Evolutionary conservation across 1,140 invertebrate species (phyloP).

Genomic region (Ooceraea biroi): DNA sequence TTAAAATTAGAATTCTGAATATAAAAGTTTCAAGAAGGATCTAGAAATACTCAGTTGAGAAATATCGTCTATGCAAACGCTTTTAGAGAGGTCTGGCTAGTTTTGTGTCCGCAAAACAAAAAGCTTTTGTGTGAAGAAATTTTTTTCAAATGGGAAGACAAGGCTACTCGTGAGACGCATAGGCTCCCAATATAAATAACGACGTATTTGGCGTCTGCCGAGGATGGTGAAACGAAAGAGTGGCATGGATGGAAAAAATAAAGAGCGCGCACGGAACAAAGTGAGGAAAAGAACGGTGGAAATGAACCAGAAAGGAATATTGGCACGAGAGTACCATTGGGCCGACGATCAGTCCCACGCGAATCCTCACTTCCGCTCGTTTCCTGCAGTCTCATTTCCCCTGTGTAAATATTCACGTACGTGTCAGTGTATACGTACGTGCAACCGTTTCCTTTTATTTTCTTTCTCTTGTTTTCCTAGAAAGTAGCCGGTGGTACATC

Average conservation of each 20-base stretch:
- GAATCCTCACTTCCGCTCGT: conserved; percentile 67
- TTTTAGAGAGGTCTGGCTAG: neutral
- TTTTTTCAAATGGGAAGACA: neutral
- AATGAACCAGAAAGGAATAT: conserved; percentile 52
- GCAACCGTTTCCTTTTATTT: conserved; percentile 32
- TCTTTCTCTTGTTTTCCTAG: neutral
- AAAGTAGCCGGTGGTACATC: neutral
- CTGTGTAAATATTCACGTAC: conserved; percentile 73
- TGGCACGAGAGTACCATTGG: conserved; percentile 24
- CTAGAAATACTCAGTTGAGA: neutral
- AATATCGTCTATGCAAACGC: neutral
- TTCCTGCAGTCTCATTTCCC: conserved; percentile 71
- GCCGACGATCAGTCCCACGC: conserved; percentile 63
- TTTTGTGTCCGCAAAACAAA: conserved; percentile 1
- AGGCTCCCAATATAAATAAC: conserved; percentile 46
- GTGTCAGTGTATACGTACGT: neutral
- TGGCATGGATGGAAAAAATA: neutral
- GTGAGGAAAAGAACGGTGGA: conserved; percentile 37
- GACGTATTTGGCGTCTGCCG: conserved; percentile 11
- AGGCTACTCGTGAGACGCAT: neutral
- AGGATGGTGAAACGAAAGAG: neutral
- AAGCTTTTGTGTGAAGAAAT: neutral
- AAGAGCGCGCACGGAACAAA: conserved; percentile 35
- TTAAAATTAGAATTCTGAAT: neutral
- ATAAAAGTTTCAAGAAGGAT: neutral